phyloP scores from a whole-genome alignment of 2,113 vertebrate genomes.

The Amphiprion ocellaris region DNA sequence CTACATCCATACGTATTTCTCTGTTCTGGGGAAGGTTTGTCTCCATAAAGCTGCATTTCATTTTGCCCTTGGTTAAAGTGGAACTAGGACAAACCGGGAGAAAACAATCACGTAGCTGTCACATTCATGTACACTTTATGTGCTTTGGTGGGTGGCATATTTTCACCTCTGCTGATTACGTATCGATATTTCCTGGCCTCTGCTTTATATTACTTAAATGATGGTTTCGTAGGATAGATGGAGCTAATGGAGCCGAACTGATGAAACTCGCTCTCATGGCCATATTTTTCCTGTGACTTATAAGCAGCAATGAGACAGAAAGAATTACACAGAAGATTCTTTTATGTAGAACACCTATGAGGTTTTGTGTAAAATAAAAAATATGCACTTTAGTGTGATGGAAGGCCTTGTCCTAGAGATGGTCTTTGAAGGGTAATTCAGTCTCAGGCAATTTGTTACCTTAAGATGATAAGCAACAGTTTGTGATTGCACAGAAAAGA shows the following conservation, averaged over 20 bases:
- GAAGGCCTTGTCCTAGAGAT: not conserved
- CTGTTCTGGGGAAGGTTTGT: not conserved
- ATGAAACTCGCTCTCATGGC: conserved; percentile 18
- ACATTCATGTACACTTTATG: conserved; percentile 18
- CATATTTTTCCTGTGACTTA: conserved; percentile 7
- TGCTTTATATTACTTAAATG: conserved; percentile 68
- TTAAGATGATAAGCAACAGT: not conserved
- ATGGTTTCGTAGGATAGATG: conserved; percentile 27
- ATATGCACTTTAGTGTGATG: not conserved
- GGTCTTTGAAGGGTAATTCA: not conserved
- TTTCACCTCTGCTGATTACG: conserved; percentile 60
- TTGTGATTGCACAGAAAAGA: not conserved
- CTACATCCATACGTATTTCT: not conserved
- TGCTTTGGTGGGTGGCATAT: conserved; percentile 24
- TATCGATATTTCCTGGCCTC: conserved; percentile 72
- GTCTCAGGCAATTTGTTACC: not conserved
- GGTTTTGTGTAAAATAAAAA: not conserved
- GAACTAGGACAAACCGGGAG: conserved; percentile 49
- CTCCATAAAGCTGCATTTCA: not conserved
- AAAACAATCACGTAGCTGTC: conserved; percentile 40
- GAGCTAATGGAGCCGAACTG: conserved; percentile 68
- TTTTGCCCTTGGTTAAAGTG: conserved; percentile 7
- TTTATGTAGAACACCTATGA: not conserved
- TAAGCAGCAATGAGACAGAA: not conserved
- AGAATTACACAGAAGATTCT: not conserved